These are phyloP conservation scores for Petrophora chlorosata DNA, from an alignment of 2,888 invertebrate species.

Conservation along the genomic window DNA sequence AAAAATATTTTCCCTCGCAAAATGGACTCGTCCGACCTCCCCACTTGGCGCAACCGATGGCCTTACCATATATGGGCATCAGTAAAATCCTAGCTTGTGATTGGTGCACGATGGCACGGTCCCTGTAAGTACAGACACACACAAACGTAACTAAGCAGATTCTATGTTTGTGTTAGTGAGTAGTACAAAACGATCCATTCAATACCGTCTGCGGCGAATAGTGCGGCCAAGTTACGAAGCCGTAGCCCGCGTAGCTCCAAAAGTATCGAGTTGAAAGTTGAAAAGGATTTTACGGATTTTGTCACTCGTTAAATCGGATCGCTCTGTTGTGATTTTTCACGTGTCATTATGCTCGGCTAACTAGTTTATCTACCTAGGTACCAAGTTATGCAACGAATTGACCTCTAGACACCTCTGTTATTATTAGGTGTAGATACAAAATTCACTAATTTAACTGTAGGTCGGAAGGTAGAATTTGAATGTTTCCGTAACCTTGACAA, in stretches of 20 bases:
- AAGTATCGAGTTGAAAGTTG: conserved; percentile 23
- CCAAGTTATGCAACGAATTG: too few relatives aligned
- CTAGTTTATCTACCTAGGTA: too few relatives aligned
- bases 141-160: conserved; percentile 46
- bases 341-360: too few relatives aligned
- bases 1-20: conserved; percentile 45
- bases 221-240: conserved; percentile 44
- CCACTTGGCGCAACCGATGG: conserved; percentile 82
- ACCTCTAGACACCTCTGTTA: too few relatives aligned
- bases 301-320: background rate
- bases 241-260: too few relatives aligned
- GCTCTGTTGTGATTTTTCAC: too few relatives aligned
- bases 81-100: conserved; percentile 86
- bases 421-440: too few relatives aligned
- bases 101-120: conserved; percentile 85
- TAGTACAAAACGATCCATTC: conserved; percentile 64
- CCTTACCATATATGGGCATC: conserved; percentile 93
- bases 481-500: too few relatives aligned
- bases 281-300: background rate
- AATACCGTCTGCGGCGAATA: conserved; percentile 46
- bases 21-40: conserved; percentile 78
- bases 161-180: conserved; percentile 52
- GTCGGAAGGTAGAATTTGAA: too few relatives aligned
- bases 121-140: conserved; percentile 68
- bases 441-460: too few relatives aligned